phyloP scores from a whole-genome alignment of 2,113 vertebrate genomes.

The Salvelinus namaycush region DNA sequence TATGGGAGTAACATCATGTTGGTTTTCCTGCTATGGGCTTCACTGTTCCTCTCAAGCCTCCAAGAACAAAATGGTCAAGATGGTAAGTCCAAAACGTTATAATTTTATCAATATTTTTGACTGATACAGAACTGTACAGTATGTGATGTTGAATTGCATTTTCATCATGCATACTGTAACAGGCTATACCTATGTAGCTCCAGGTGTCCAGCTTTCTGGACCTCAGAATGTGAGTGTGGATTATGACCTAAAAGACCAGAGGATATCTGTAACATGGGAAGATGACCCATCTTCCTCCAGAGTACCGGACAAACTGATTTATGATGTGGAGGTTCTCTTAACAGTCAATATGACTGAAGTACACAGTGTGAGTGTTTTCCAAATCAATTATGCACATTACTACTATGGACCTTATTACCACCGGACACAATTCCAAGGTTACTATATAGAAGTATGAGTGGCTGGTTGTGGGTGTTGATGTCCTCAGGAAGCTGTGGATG shows the following conservation, averaged over 20 bases:
- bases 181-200: not conserved
- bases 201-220: conserved; percentile 31
- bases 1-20: not conserved
- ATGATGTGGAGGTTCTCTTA: conserved; percentile 53
- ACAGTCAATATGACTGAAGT: conserved; percentile 41
- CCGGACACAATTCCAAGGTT: not conserved
- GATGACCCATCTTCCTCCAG: conserved; percentile 38
- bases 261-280: conserved; percentile 53
- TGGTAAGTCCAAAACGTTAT: not conserved
- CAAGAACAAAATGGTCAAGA: not conserved
- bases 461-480: not conserved
- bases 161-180: not conserved
- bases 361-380: conserved; percentile 34
- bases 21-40: not conserved
- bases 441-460: conserved; percentile 8
- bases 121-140: not conserved
- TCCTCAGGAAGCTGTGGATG: conserved; percentile 49
- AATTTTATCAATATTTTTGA: not conserved
- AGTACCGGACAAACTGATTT: not conserved
- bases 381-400: not conserved
- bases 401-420: not conserved
- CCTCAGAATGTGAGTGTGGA: conserved; percentile 43
- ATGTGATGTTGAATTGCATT: not conserved
- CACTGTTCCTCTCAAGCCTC: not conserved
- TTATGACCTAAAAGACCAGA: conserved; percentile 4